Conservation (phyloP, 1,140 invertebrate genomes). For the Bombus superbus region DNA sequence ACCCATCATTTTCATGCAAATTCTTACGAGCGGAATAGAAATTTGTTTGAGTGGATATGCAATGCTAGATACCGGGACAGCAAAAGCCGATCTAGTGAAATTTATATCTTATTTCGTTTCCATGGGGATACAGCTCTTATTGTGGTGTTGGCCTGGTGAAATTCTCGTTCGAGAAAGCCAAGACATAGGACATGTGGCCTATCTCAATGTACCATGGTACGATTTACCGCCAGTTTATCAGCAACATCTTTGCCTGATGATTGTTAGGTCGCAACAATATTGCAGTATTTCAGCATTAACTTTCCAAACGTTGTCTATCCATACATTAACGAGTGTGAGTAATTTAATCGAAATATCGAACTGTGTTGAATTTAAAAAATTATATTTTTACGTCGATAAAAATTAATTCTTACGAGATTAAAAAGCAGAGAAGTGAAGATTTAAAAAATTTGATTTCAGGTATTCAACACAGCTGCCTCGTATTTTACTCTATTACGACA, state of each 20-base stretch:
- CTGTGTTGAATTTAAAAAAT: neutral
- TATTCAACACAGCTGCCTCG: slow-evolving; percentile 51
- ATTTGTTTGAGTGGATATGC: slow-evolving; percentile 64
- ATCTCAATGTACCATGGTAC: slow-evolving; percentile 56
- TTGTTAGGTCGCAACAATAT: slow-evolving; percentile 42
- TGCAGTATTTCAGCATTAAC: slow-evolving; percentile 46
- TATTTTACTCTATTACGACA: slow-evolving; percentile 50
- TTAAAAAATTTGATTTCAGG: slow-evolving; percentile 29
- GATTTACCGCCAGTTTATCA: slow-evolving; percentile 29
- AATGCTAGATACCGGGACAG: slow-evolving; percentile 21
- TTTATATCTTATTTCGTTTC: slow-evolving; percentile 48
- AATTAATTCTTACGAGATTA: neutral
- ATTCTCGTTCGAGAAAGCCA: slow-evolving; percentile 55
- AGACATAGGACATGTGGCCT: slow-evolving; percentile 42
- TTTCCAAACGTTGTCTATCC: slow-evolving; percentile 51
- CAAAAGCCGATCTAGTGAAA: slow-evolving; percentile 33
- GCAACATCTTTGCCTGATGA: slow-evolving; percentile 46
- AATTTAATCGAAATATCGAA: neutral
- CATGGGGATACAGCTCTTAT: slow-evolving; percentile 50
- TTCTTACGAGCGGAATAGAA: slow-evolving; percentile 58
- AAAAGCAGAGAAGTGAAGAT: neutral
- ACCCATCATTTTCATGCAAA: slow-evolving; percentile 61
- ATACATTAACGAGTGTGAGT: slow-evolving; percentile 54
- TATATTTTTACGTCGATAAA: neutral
- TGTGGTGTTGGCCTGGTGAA: slow-evolving; percentile 58